Percentiles rank a stretch among this genome's conserved stretches.
Conservation (phyloP, 2,113 vertebrate species). For the Saguinus midas region DNA sequence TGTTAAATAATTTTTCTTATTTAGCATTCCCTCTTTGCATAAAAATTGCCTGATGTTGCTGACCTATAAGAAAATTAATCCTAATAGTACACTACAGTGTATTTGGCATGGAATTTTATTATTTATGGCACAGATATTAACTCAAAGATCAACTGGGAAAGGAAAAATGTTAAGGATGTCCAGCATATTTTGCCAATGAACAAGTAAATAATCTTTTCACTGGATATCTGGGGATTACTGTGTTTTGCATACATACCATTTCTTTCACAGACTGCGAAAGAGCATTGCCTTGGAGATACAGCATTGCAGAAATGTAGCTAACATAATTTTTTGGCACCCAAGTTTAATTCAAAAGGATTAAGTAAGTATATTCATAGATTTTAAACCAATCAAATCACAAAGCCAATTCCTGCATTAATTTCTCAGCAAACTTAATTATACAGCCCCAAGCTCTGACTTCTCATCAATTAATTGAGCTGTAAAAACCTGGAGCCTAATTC, state of each 20-base stretch:
- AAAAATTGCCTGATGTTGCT: neutral
- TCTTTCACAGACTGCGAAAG: constrained; percentile 61
- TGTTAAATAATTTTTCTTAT: neutral
- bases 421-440: constrained; percentile 82
- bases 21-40: neutral
- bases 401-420: constrained; percentile 81
- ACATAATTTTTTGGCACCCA: constrained; percentile 74
- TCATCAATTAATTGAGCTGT: constrained; percentile 81
- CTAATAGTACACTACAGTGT: neutral
- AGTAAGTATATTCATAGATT: constrained; percentile 79
- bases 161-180: neutral
- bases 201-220: neutral
- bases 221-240: neutral
- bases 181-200: neutral
- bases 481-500: constrained; percentile 74
- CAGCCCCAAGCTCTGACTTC: constrained; percentile 77
- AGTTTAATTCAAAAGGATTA: constrained; percentile 81
- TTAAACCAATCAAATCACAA: constrained; percentile 82
- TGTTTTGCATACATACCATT: constrained; percentile 43
- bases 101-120: neutral
- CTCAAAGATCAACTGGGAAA: neutral
- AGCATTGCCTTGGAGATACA: constrained; percentile 59
- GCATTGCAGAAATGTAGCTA: constrained; percentile 64
- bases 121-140: neutral
- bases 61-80: neutral